These are phyloP conservation scores for Troilus luridus DNA, from an alignment of 2,888 invertebrate genomes.

Conservation along the genomic window DNA sequence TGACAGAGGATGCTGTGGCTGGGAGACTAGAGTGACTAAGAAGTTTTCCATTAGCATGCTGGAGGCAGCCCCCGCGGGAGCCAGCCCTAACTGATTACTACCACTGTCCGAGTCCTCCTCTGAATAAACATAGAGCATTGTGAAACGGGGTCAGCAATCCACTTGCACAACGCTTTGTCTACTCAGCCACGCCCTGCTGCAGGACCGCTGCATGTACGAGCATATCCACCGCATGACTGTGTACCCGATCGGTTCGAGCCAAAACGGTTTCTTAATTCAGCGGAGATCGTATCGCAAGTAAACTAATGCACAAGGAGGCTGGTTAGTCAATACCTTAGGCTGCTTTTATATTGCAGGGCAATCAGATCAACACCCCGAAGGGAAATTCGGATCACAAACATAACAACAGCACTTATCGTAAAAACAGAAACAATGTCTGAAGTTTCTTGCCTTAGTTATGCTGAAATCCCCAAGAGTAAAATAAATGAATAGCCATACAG, in stretches of 20 bases:
- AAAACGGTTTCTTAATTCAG: not conserved
- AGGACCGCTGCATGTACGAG: not conserved
- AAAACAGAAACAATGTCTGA: no score
- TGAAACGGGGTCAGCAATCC: conserved; percentile 31
- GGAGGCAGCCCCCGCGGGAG: not conserved
- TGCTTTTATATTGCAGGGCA: not conserved
- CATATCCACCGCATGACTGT: not conserved
- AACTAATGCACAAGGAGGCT: not conserved
- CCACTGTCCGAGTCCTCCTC: conserved; percentile 9
- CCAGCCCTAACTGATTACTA: conserved; percentile 34
- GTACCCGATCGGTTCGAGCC: not conserved
- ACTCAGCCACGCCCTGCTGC: not conserved
- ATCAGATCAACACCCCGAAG: not conserved
- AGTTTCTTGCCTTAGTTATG: no score
- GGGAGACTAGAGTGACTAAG: not conserved
- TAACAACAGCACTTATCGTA: no score
- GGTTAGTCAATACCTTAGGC: not conserved
- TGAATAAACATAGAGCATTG: conserved; percentile 34
- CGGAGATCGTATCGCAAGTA: not conserved
- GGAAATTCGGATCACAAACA: no score
- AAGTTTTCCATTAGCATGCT: not conserved
- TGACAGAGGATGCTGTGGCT: not conserved
- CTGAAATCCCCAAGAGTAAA: no score
- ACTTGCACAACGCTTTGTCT: conserved; percentile 34
- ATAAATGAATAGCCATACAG: no score